A percentile compares a stretch with the other conserved stretches of the same genome.
Conservation (phyloP, 2,888 invertebrate species). For the Pseudoips prasinana region DNA sequence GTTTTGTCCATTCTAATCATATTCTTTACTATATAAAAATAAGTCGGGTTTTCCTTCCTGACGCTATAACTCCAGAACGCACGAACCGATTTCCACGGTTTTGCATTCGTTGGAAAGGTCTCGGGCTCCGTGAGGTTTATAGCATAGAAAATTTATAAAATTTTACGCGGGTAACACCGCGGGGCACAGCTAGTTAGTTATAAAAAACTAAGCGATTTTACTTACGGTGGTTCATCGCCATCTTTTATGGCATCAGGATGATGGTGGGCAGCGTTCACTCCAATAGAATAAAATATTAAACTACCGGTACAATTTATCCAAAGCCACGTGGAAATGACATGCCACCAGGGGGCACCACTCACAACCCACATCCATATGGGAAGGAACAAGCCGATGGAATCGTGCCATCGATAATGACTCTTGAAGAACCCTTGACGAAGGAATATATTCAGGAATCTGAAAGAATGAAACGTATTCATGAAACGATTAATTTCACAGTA, state of each 20-base stretch:
- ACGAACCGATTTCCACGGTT: too few relatives aligned
- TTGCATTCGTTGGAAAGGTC: too few relatives aligned
- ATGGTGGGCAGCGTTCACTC: constrained; percentile 89
- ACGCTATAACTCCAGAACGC: too few relatives aligned
- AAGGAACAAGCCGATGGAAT: constrained; percentile 54
- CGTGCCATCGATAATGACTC: constrained; percentile 59
- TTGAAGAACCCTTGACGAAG: constrained; percentile 47
- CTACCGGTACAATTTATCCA: constrained; percentile 80
- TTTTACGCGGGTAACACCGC: too few relatives aligned
- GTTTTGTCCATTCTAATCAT: too few relatives aligned
- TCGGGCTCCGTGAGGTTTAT: too few relatives aligned
- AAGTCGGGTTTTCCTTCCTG: too few relatives aligned
- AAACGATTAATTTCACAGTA: constrained; percentile 6
- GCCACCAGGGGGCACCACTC: constrained; percentile 46
- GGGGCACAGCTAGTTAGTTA: too few relatives aligned
- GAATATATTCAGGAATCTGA: constrained; percentile 49
- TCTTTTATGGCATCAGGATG: constrained; percentile 90
- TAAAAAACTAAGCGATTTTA: too few relatives aligned
- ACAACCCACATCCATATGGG: constrained; percentile 64
- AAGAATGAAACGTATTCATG: constrained; percentile 26
- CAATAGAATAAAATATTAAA: constrained; percentile 83
- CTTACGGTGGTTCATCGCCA: constrained; percentile 82
- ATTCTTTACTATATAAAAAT: too few relatives aligned
- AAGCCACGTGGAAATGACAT: constrained; percentile 77
- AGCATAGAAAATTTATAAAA: too few relatives aligned